Base-by-base conservation (phyloP, 2,888 invertebrate genomes). In the Eupeodes luniger region DNA sequence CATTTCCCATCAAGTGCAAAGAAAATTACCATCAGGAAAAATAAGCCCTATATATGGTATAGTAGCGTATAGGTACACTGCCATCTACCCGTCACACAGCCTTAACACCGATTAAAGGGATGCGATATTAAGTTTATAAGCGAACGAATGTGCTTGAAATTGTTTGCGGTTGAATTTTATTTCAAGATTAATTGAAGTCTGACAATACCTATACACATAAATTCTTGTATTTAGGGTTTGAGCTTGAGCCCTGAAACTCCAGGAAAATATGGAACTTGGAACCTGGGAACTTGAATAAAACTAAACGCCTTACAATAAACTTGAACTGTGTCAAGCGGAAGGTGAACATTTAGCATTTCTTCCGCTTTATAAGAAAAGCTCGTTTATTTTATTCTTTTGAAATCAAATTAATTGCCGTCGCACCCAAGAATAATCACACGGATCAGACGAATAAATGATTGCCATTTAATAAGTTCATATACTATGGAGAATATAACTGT, bases 161-260 rank as follows among this genome's bases (percentile, higher is more conserved):
- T 90, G 89, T 86, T 86, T 83, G 78, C 78, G 83, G 76, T 78
- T 86, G 80, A 83, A 84, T 82, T 85, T 67, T 77, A 72, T 83
- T 83, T 80, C 77, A 72, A 81, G 78, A 84, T 89, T 81, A 82
- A 83, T 83, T 89, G 90, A 90, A 90, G 85, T 90, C 90, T 91
- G 90, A 91, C 91, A 91, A 91, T 72, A 72, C 36, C 36, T 55
- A 34, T 53, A 27, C 16, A 55, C 11, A 40, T 70, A 70, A 40
- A 44, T 55, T 51, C 34, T 34, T 34, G 57, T 34, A 36, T 59
- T 59, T 59, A 59, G 34, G 34, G 59, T 59, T n/a, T 47, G 47
- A 55, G 55, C 19, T 49, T 55, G 36, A 70, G 55, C 55, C 40
- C 53, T 55, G 44, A 4, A n/a, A 59, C 27, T 27, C 27, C 27